phyloP scores from a whole-genome alignment of 2,888 invertebrate species.

The Amphipyra tragopoginis region DNA sequence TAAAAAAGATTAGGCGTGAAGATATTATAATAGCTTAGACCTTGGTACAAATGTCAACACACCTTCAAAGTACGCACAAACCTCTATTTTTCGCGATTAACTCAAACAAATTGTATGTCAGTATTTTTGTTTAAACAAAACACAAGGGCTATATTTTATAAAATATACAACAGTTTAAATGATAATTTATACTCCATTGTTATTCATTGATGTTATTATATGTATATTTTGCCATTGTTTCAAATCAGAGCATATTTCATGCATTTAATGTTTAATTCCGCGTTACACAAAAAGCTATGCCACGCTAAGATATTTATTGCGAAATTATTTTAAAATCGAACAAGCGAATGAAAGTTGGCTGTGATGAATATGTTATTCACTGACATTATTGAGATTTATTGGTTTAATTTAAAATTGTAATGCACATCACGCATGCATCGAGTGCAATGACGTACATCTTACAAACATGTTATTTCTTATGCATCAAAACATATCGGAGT shows the following conservation, averaged over 20 bases:
- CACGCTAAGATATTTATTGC: constrained; percentile 39
- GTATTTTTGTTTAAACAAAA: constrained; percentile 76
- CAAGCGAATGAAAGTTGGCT: constrained; percentile 25
- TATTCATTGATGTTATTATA: constrained; percentile 90
- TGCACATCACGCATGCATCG: constrained; percentile 63
- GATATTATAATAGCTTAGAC: neutral
- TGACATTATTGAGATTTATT: constrained; percentile 67
- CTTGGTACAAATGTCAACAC: constrained; percentile 14
- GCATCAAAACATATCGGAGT: constrained; percentile 30
- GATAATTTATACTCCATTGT: constrained; percentile 90
- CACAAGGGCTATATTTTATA: constrained; percentile 87
- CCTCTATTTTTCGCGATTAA: constrained; percentile 47
- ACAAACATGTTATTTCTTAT: constrained; percentile 64
- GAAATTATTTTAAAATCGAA: constrained; percentile 17
- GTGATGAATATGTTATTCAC: constrained; percentile 15
- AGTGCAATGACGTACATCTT: constrained; percentile 65
- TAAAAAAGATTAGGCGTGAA: neutral
- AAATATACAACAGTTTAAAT: constrained; percentile 90
- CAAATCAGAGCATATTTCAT: constrained; percentile 90
- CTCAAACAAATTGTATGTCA: constrained; percentile 75
- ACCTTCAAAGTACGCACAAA: neutral
- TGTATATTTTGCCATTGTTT: constrained; percentile 90
- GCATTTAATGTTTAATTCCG: constrained; percentile 86
- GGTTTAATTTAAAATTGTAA: constrained; percentile 74
- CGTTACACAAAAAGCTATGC: constrained; percentile 65